A percentile compares a stretch with the other conserved stretches of the same genome.
These are phyloP conservation scores for Elysia crispata DNA, from an alignment of 2,888 invertebrate genomes.

Conservation along the genomic window DNA sequence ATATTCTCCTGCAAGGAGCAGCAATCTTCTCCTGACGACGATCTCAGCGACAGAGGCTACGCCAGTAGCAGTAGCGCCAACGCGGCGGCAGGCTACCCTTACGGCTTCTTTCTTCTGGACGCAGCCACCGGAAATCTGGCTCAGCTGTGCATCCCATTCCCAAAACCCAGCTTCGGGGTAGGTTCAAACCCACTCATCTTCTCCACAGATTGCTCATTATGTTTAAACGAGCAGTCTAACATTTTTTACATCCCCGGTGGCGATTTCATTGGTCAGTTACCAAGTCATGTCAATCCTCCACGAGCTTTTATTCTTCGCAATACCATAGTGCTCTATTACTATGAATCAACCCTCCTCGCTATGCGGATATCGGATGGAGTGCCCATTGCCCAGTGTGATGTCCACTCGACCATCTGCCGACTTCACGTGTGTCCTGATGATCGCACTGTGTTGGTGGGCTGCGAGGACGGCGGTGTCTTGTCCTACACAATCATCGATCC, in stretches of 20 bases:
- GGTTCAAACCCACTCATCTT: conserved; percentile 59
- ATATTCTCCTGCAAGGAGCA: conserved; percentile 41
- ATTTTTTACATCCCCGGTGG: conserved; percentile 67
- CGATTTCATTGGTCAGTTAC: conserved; percentile 59
- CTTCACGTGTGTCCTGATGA: conserved; percentile 69
- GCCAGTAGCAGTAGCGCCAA: background rate
- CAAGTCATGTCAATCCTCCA: conserved; percentile 62
- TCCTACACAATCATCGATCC: conserved; percentile 73
- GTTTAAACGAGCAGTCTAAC: conserved; percentile 69
- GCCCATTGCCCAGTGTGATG: conserved; percentile 66
- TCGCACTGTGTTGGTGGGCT: conserved; percentile 73
- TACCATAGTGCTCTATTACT: conserved; percentile 64
- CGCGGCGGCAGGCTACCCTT: background rate
- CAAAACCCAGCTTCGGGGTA: conserved; percentile 56
- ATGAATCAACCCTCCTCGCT: conserved; percentile 59
- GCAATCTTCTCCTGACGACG: background rate
- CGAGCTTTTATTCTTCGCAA: conserved; percentile 65
- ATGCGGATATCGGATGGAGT: conserved; percentile 64
- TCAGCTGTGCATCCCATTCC: conserved; percentile 68
- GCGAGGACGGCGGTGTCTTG: conserved; percentile 71
- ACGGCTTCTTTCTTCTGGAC: conserved; percentile 62
- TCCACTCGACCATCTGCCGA: conserved; percentile 68
- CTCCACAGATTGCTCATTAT: conserved; percentile 65
- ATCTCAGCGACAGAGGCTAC: background rate
- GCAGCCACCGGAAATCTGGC: conserved; percentile 68